phyloP scores from a whole-genome alignment of 92 coral and sea anemone species.

The Montipora capitata region DNA sequence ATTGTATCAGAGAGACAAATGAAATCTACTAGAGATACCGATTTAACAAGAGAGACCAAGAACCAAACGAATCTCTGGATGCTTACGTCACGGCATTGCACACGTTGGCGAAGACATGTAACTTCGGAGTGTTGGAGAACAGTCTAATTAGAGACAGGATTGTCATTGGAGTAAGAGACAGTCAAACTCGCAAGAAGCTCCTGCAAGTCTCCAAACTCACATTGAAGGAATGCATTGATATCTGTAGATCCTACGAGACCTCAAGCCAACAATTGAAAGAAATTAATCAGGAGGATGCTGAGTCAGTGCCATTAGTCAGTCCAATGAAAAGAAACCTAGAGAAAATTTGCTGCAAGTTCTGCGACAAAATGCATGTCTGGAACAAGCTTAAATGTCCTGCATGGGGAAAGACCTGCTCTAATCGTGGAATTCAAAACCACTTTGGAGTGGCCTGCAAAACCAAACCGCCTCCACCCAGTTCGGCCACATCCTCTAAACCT shows the following conservation, averaged over 20 bases:
- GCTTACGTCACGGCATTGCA: constrained; percentile 78
- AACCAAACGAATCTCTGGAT: constrained; percentile 76
- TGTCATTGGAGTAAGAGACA: constrained; percentile 66
- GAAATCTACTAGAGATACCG: constrained; percentile 80
- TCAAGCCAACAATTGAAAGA: neutral
- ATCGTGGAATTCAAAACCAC: constrained; percentile 62
- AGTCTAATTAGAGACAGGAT: neutral
- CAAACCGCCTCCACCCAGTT: constrained; percentile 11
- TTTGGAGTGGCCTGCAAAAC: constrained; percentile 48
- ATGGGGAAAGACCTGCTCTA: constrained; percentile 53
- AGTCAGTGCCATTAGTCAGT: constrained; percentile 6
- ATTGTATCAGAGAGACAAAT: constrained; percentile 77
- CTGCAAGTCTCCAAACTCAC: constrained; percentile 14
- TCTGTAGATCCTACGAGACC: neutral
- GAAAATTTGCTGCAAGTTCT: constrained; percentile 59
- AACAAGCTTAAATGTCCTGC: constrained; percentile 12
- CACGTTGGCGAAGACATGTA: constrained; percentile 79
- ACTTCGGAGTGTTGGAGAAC: constrained; percentile 46
- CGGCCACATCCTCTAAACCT: neutral
- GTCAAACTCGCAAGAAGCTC: constrained; percentile 60
- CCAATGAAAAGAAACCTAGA: constrained; percentile 12
- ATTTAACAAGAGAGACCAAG: constrained; percentile 79
- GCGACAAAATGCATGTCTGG: constrained; percentile 61
- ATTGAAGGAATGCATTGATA: neutral
- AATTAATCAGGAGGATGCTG: constrained; percentile 40